Conservation (phyloP, 2,113 vertebrate species). For the Pygoscelis antarcticus region DNA sequence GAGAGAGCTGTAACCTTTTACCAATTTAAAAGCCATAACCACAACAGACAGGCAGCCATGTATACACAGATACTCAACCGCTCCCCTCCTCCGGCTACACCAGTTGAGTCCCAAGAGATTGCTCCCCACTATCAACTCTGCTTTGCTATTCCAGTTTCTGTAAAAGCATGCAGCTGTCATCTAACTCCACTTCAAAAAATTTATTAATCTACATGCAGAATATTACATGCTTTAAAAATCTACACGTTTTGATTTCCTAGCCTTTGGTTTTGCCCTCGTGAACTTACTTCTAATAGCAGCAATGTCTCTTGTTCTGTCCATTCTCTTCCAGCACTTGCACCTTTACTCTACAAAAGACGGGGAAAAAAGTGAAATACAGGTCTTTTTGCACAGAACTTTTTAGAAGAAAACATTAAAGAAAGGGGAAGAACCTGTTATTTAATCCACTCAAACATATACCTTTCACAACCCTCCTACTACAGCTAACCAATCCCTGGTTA, state of each 20-base stretch:
- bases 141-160: neutral
- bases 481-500: neutral
- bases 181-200: neutral
- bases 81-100: neutral
- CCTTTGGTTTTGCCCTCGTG: neutral
- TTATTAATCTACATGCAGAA: accelerated
- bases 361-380: neutral
- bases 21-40: neutral
- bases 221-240: too few species aligned
- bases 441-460: neutral
- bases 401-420: neutral
- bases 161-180: neutral
- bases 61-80: too few species aligned
- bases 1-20: neutral
- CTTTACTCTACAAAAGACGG: conserved; percentile 80
- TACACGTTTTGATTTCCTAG: neutral
- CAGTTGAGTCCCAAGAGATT: neutral
- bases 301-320: conserved; percentile 98
- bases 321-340: conserved; percentile 85
- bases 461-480: neutral
- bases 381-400: neutral
- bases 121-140: neutral
- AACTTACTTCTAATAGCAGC: conserved; percentile 89
- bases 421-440: neutral
- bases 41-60: neutral